A percentile compares a stretch with the other conserved stretches of the same genome.
These are phyloP conservation scores for Daktulosphaira vitifoliae DNA, from an alignment of 1,140 invertebrate genomes.

Conservation along the genomic window DNA sequence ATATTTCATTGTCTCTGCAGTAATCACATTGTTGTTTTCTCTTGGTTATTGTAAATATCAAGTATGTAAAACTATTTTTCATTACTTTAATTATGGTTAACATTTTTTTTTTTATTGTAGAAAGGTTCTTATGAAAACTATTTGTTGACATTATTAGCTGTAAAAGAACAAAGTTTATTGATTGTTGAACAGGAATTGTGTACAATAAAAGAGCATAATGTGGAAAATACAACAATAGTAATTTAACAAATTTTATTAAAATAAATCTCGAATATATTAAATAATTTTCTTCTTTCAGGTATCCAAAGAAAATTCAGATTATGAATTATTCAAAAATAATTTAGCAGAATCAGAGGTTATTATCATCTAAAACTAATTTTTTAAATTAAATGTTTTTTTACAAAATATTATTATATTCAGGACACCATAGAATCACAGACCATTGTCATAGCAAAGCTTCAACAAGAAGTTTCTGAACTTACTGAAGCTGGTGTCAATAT, in stretches of 20 bases:
- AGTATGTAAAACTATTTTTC: slow-evolving; percentile 9
- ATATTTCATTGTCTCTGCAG: slow-evolving; percentile 10
- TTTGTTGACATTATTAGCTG: slow-evolving; percentile 16
- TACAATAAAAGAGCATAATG: background rate
- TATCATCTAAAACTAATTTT: background rate
- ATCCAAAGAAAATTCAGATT: slow-evolving; percentile 5
- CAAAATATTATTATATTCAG: background rate
- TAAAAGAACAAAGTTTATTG: slow-evolving; percentile 15
- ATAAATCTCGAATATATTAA: background rate
- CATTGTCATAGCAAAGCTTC: slow-evolving; percentile 10
- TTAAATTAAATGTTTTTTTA: background rate
- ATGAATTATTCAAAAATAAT: background rate
- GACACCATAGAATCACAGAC: slow-evolving; percentile 20
- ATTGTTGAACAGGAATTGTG: slow-evolving; percentile 14
- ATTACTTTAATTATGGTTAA: background rate
- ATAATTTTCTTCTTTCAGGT: slow-evolving; percentile 1
- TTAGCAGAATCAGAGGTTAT: slow-evolving; percentile 16
- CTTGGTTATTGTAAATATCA: slow-evolving; percentile 27
- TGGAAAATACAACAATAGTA: background rate
- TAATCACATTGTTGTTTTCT: slow-evolving; percentile 16
- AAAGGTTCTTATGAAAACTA: slow-evolving; percentile 15
- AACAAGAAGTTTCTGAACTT: slow-evolving; percentile 25
- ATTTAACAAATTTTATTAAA: background rate
- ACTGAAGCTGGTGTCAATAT: slow-evolving; percentile 25
- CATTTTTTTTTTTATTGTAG: background rate